Conservation (phyloP, 1,140 invertebrate species). For the Lamellibrachia luymesi region DNA sequence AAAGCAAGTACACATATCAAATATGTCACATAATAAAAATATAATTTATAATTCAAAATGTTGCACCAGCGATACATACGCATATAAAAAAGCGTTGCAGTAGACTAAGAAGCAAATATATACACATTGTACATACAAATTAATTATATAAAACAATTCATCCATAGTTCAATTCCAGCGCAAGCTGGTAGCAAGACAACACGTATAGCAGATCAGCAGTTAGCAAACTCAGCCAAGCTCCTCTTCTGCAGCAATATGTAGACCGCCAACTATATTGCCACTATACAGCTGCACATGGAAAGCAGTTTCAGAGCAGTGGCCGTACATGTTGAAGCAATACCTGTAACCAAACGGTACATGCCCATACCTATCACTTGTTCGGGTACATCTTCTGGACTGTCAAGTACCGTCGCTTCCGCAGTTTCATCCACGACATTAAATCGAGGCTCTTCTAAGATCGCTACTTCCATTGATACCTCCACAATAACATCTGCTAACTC, state of each 20-base stretch:
- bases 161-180: slow-evolving; percentile 61
- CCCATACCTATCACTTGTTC: background rate
- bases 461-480: background rate
- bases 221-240: background rate
- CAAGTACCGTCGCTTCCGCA: background rate
- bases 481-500: background rate
- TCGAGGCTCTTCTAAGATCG: background rate
- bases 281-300: background rate
- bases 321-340: background rate
- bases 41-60: background rate
- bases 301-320: background rate
- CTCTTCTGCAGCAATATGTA: background rate
- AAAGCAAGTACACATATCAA: background rate
- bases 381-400: background rate
- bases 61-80: background rate
- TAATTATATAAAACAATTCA: slow-evolving; percentile 64
- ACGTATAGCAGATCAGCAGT: background rate
- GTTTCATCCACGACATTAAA: background rate
- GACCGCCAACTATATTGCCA: background rate
- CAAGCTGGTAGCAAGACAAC: slow-evolving; percentile 69
- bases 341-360: background rate
- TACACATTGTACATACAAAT: no score
- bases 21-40: background rate
- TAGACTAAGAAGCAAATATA: background rate
- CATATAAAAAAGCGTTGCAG: background rate